Conservation (phyloP, 1,140 invertebrate genomes). For the Aethina tumida region DNA sequence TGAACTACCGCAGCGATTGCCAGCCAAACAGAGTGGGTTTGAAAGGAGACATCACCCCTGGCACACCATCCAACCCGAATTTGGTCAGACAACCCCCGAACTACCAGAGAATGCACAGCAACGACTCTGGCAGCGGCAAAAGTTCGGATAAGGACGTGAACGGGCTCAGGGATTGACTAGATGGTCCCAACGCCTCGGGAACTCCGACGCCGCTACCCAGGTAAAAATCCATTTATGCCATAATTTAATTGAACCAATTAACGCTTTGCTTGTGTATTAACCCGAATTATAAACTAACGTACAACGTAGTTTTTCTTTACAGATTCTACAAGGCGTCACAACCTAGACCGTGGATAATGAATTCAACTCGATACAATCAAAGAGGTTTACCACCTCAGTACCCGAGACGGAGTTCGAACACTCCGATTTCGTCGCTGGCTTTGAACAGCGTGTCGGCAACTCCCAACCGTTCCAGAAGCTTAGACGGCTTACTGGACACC, state of each 20-base stretch:
- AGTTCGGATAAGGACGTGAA: constrained; percentile 57
- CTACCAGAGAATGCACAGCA: constrained; percentile 79
- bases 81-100: constrained; percentile 53
- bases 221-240: constrained; percentile 13
- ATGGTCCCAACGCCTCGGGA: constrained; percentile 44
- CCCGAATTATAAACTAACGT: constrained; percentile 17
- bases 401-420: constrained; percentile 30
- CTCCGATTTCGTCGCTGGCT: constrained; percentile 23
- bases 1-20: constrained; percentile 38
- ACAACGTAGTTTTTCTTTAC: constrained; percentile 30
- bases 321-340: constrained; percentile 56
- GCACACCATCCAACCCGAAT: constrained; percentile 50
- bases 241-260: constrained; percentile 6
- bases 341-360: constrained; percentile 50
- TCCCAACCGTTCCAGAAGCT: constrained; percentile 51
- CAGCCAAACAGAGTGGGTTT: constrained; percentile 34
- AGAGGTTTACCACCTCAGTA: constrained; percentile 31
- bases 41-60: constrained; percentile 48
- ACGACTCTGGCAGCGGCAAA: constrained; percentile 61
- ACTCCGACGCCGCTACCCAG: constrained; percentile 30
- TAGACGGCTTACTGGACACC: constrained; percentile 48
- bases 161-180: constrained; percentile 58
- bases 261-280: constrained; percentile 21
- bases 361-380: constrained; percentile 27
- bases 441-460: constrained; percentile 25